Evolutionary conservation across 2,888 invertebrate genomes (phyloP).

Genomic region (Heliconius ethilla): DNA sequence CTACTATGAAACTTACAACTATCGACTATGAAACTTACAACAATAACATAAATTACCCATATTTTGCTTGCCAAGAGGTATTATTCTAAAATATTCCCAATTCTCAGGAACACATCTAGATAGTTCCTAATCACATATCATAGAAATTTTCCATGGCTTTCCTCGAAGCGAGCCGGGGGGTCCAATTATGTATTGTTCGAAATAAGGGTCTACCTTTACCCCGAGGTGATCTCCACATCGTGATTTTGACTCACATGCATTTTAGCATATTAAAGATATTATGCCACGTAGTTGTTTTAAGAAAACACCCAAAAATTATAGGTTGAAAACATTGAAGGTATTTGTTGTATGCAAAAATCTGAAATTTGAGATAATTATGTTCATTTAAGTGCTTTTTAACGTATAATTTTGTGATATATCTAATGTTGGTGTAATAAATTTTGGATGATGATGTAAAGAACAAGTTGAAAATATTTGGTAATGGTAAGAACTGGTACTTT

Average conservation of each 20-base stretch:
- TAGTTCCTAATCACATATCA: conserved; percentile 33
- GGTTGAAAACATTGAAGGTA: not conserved
- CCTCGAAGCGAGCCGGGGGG: conserved; percentile 46
- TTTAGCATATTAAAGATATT: conserved; percentile 31
- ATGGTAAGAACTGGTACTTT: not conserved
- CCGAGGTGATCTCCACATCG: conserved; percentile 4
- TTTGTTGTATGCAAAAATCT: conserved; percentile 11
- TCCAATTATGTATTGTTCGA: conserved; percentile 50
- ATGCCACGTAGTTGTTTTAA: conserved; percentile 26
- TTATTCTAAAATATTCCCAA: not conserved
- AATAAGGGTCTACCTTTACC: not conserved
- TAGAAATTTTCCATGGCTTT: conserved; percentile 37
- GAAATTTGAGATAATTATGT: not conserved
- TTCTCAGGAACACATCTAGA: not conserved
- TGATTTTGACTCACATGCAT: conserved; percentile 19
- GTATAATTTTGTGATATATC: conserved; percentile 12
- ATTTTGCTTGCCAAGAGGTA: not conserved
- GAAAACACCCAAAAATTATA: conserved; percentile 23
- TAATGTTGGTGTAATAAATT: conserved; percentile 9
- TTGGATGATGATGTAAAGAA: not conserved
- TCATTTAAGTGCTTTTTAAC: not conserved
- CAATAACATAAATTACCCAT: not conserved
- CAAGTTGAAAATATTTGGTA: not conserved
- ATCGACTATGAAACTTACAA: not conserved
- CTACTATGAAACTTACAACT: too few species aligned